Evolutionary conservation across 1,140 invertebrate species (phyloP), one percentile per base, ranked within the genome.

Genomic region (Atopsyche davidsoni): DNA sequence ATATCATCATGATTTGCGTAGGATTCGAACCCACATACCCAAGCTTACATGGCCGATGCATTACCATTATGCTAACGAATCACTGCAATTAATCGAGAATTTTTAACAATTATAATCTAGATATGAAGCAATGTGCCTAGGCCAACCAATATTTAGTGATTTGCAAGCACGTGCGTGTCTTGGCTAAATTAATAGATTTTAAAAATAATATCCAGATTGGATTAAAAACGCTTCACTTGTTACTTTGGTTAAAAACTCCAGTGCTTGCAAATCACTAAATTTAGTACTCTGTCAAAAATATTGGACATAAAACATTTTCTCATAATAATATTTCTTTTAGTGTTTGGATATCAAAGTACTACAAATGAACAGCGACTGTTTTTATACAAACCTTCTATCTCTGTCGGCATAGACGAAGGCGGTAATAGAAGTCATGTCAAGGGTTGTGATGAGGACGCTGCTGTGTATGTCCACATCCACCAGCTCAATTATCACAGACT

Each of bases 401-500:
- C 39, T 32, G 32, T 42, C 23, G 6, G 22, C 31, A 22, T 46
- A 46, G 22, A 46, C 50, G 9, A 52, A 46, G 3, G 50, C 11
- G 1, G 50, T 35, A 4, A 52, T 22, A 13, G 50, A 52, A 31
- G 50, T 52, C 50, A 52, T 52, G 24, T 52, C 43, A 14, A 52
- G 28, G n/a, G 17, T 45, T 7, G 42, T 31, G 9, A 43, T 32
- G 21, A 36, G 46, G 7, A 31, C 4, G n/a, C 43, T 35, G 1
- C 36, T 32, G 28, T 35, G 4, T 4, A 18, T 18, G 4, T 51
- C 48, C 3, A 51, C 14, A 22, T 51, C 40, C 22, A 51, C 35
- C 48, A 51, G 16, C 14, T 51, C 48, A 13, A 51, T 17, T 3
- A 43, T n/a, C n/a, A n/a, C n/a, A n/a, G n/a, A n/a, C n/a, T n/a